Conservation (phyloP, 1,140 invertebrate species). For the Neodiprion lecontei region DNA sequence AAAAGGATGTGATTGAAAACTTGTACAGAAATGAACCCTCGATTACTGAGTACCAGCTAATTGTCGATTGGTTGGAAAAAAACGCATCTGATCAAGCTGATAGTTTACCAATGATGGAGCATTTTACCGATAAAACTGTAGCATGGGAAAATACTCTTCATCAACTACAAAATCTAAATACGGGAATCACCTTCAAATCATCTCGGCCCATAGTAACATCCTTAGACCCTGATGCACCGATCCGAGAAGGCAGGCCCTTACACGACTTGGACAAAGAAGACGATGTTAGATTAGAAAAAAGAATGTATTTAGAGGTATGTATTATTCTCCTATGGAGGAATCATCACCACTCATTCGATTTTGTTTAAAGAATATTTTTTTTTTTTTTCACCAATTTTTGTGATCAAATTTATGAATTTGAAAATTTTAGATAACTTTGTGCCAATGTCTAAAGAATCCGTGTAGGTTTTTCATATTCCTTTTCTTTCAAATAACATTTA, state of each 20-base stretch:
- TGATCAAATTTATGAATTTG: not conserved
- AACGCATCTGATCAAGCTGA: slow-evolving; percentile 77
- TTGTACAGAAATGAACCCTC: slow-evolving; percentile 72
- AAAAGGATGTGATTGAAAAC: slow-evolving; percentile 69
- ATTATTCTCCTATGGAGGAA: not conserved
- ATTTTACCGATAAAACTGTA: slow-evolving; percentile 78
- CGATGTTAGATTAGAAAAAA: slow-evolving; percentile 75
- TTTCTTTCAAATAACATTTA: no score
- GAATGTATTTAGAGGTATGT: slow-evolving; percentile 57
- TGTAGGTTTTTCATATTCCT: no score
- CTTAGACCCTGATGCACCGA: slow-evolving; percentile 93
- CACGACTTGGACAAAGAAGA: slow-evolving; percentile 92
- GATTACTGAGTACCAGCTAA: slow-evolving; percentile 80
- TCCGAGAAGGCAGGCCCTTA: slow-evolving; percentile 78
- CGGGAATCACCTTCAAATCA: slow-evolving; percentile 64
- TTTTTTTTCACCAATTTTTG: not conserved
- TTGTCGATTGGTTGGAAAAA: slow-evolving; percentile 93
- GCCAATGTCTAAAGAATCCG: no score
- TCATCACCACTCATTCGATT: not conserved
- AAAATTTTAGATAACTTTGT: no score
- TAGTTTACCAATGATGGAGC: slow-evolving; percentile 69
- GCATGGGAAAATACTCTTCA: slow-evolving; percentile 93
- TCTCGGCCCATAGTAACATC: slow-evolving; percentile 71
- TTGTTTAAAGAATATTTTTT: slow-evolving; percentile 5
- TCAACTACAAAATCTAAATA: slow-evolving; percentile 70